Evolutionary conservation across 2,113 vertebrate genomes (phyloP), one percentile per base, ranked within the genome.

Genomic region (Onychorhynchus coronatus): DNA sequence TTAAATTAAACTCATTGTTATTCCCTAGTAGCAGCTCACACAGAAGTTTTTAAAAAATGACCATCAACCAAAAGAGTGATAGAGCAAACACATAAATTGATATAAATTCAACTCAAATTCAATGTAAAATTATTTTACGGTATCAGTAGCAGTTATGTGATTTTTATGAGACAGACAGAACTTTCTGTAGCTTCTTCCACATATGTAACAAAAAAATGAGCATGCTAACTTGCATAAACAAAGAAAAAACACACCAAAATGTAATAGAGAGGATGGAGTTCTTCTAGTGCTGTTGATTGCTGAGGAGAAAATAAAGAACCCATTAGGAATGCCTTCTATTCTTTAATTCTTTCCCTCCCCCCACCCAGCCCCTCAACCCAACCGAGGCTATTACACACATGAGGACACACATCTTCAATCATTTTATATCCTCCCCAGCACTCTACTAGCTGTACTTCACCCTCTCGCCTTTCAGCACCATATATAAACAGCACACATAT

Each of bases 361-460:
- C 92, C 77, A 61, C 28, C 59, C 86, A 93, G 71, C 28, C 80
- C 94, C 90, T 97, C 91, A 93, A 85, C 80, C 88, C 88, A 93
- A 91, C 85, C 2, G 0, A 96, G 58, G 93, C 88, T 96, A 97
- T 96, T 97, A 97, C 95, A 96, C 96, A 97, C 96, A 96, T 97
- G 97, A 97, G 81, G 96, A 96, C 95, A 97, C 95, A 97, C 91
- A 92, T 95, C 89, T 95, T 97, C 97, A 95, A 95, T 97, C 95
- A 97, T 94, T 94, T 95, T 84, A 82, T 71, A 96, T 95, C 93
- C 92, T 97, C 96, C 86, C 95, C 75, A 95, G 83, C 95, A 91
- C 86, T 97, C 85, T 70, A 41, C 58, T 89, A 74, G 88, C 86
- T 7, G 12, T 87, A 84, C 92, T 92, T 97, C 89, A 95, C 81